phyloP scores from a whole-genome alignment of 2,797 vertebrate genomes.

The Dendrocincla tyrannina region DNA sequence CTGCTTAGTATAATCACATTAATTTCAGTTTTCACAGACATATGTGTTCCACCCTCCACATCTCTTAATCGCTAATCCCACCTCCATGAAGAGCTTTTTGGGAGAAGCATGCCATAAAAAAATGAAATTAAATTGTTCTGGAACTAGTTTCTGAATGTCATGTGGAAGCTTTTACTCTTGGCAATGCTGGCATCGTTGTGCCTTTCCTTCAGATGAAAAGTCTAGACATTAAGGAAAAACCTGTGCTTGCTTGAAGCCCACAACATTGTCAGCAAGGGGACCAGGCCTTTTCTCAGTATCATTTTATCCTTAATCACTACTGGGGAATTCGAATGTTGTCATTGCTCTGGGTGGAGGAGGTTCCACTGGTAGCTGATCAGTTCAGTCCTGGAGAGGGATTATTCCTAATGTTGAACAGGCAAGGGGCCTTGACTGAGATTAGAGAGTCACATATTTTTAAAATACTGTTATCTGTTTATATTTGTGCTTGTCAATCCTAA shows the following conservation, averaged over 20 bases:
- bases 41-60: neutral
- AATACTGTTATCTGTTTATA: neutral
- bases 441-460: neutral
- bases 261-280: neutral
- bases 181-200: neutral
- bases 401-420: neutral
- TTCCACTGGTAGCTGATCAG: neutral
- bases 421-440: neutral
- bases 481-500: neutral
- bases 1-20: conserved; percentile 42
- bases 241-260: neutral
- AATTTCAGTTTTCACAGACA: conserved; percentile 19
- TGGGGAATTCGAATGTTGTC: neutral
- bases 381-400: neutral
- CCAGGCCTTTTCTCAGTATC: neutral
- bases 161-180: neutral
- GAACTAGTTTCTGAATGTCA: neutral
- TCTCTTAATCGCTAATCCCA: conserved; percentile 13
- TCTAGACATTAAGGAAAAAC: neutral
- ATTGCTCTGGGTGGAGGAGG: neutral
- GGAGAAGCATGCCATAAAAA: neutral
- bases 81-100: neutral
- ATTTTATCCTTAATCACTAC: neutral
- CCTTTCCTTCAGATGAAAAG: neutral
- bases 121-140: neutral